phyloP scores from a whole-genome alignment of 2,888 invertebrate genomes.

The Nasonia oneida region DNA sequence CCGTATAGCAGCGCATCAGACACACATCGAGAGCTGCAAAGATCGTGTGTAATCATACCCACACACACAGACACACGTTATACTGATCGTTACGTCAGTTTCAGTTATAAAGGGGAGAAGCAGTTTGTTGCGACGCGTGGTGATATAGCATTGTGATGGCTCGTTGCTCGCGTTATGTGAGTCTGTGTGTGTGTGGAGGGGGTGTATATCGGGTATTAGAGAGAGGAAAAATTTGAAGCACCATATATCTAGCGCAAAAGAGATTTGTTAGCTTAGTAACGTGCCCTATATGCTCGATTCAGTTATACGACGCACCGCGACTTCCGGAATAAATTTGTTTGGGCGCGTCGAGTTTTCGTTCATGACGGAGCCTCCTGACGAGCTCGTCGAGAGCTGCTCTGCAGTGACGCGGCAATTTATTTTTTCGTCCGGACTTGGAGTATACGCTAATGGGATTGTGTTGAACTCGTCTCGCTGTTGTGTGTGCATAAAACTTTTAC shows the following conservation, averaged over 20 bases:
- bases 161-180: neutral
- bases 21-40: neutral
- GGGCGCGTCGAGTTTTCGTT: conserved; percentile 31
- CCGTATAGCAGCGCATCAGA: neutral
- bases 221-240: conserved; percentile 10
- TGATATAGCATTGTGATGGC: conserved; percentile 33
- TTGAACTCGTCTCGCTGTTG: neutral
- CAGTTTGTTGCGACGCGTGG: neutral
- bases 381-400: neutral
- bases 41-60: neutral
- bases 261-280: conserved; percentile 30
- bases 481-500: neutral
- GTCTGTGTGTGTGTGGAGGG: neutral
- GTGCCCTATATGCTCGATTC: neutral
- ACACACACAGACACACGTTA: too few species aligned
- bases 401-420: neutral
- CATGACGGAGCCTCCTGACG: neutral
- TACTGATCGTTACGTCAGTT: conserved; percentile 35
- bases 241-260: neutral
- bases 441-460: neutral
- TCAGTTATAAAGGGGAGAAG: conserved; percentile 18
- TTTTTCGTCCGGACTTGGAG: neutral
- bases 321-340: conserved; percentile 47
- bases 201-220: neutral
- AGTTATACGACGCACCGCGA: conserved; percentile 12